Percentiles rank a stretch among this genome's conserved stretches.
Conservation (phyloP, 1,140 invertebrate species). For the Leptonema lineaticorne region DNA sequence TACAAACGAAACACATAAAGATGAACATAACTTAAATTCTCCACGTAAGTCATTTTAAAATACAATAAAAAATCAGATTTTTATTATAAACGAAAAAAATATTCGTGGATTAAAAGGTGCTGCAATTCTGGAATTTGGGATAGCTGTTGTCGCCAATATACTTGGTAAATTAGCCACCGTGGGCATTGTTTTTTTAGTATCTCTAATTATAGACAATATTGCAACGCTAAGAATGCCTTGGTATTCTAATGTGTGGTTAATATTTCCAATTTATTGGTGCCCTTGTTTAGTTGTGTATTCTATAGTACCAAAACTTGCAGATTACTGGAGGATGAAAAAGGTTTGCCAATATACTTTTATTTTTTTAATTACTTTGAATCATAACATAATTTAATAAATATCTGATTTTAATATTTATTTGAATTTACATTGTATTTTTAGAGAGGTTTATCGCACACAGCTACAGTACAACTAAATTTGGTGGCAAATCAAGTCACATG, state of each 20-base stretch:
- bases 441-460: slow-evolving; percentile 16
- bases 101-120: neutral
- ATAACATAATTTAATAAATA: neutral
- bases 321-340: slow-evolving; percentile 30
- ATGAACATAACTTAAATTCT: neutral
- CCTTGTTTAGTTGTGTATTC: slow-evolving; percentile 21
- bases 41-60: slow-evolving; percentile 8
- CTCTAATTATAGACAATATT: slow-evolving; percentile 22
- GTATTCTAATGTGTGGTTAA: slow-evolving; percentile 35
- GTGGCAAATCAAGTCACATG: slow-evolving; percentile 32
- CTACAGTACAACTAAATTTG: slow-evolving; percentile 31
- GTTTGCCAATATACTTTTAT: slow-evolving; percentile 22
- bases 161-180: neutral
- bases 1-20: slow-evolving; percentile 32
- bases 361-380: neutral
- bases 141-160: neutral
- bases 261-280: slow-evolving; percentile 39
- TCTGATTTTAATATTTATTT: neutral
- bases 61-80: neutral
- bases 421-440: slow-evolving; percentile 20
- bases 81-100: neutral
- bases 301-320: slow-evolving; percentile 13
- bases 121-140: neutral
- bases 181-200: slow-evolving; percentile 3
- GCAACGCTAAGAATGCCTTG: slow-evolving; percentile 37